Conservation (phyloP, 2,888 invertebrate genomes). For the Hypercompe scribonia region DNA sequence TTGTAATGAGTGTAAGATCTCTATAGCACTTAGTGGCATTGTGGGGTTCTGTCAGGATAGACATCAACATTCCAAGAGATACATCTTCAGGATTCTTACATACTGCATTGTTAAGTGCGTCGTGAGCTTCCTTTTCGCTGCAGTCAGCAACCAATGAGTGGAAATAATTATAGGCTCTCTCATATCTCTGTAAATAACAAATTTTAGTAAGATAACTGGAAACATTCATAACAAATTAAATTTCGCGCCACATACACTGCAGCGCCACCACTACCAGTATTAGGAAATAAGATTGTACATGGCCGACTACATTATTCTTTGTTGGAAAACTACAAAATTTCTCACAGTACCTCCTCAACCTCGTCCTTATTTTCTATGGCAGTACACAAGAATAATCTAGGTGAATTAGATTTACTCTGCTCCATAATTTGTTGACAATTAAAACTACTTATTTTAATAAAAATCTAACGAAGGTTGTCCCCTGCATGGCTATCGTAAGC, state of each 20-base stretch:
- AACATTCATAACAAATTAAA: slow-evolving; percentile 63
- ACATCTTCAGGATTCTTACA: slow-evolving; percentile 98
- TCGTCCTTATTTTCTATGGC: slow-evolving; percentile 96
- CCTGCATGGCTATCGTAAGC: slow-evolving; percentile 88
- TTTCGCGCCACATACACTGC: slow-evolving; percentile 76
- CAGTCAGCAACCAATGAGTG: slow-evolving; percentile 93
- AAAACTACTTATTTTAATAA: slow-evolving; percentile 86
- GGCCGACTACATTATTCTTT: slow-evolving; percentile 84
- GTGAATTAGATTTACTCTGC: slow-evolving; percentile 87
- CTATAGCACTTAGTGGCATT: slow-evolving; percentile 95
- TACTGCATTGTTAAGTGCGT: slow-evolving; percentile 95
- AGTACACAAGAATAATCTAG: slow-evolving; percentile 93
- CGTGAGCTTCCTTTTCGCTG: slow-evolving; percentile 97
- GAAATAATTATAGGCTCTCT: slow-evolving; percentile 92
- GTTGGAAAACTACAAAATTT: slow-evolving; percentile 81
- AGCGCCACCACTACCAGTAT: slow-evolving; percentile 82
- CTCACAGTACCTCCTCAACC: slow-evolving; percentile 93
- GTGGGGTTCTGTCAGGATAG: slow-evolving; percentile 94
- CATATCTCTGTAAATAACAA: slow-evolving; percentile 92
- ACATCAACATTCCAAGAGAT: slow-evolving; percentile 95
- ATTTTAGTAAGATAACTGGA: slow-evolving; percentile 47
- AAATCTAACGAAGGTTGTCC: slow-evolving; percentile 86
- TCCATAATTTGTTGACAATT: slow-evolving; percentile 85
- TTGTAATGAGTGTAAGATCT: slow-evolving; percentile 95
- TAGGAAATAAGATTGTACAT: slow-evolving; percentile 79